Conservation (phyloP, 2,888 invertebrate species). For the Halictus ligatus region DNA sequence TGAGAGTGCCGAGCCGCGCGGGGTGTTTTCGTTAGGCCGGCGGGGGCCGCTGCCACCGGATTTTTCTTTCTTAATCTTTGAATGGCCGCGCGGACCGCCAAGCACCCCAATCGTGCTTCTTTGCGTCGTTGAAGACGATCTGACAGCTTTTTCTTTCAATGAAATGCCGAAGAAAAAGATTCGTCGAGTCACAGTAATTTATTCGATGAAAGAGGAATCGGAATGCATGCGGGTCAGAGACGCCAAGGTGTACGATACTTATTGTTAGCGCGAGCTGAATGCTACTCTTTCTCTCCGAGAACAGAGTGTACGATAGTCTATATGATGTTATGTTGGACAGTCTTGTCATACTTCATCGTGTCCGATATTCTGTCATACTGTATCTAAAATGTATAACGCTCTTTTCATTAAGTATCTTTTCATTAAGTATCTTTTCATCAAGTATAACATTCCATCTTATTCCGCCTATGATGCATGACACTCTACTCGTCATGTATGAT, state of each 20-base stretch:
- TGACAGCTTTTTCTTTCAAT: neutral
- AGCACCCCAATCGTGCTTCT: neutral
- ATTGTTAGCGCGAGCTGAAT: neutral
- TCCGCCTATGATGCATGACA: no score
- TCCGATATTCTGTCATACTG: no score
- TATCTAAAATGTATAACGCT: no score
- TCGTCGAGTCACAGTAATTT: no score
- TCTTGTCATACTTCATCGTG: no score
- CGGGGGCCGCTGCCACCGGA: neutral
- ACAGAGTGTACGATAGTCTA: neutral
- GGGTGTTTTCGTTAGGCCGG: neutral
- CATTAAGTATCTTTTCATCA: no score
- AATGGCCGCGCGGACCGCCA: neutral
- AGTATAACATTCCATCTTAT: no score
- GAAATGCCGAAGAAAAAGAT: neutral
- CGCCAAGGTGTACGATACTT: neutral
- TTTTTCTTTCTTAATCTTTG: neutral
- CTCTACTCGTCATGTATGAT: no score
- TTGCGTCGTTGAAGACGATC: neutral
- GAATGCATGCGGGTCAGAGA: no score
- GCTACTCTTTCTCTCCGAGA: neutral
- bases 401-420: no score
- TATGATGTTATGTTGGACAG: neutral
- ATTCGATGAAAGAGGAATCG: no score
- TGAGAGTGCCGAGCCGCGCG: neutral